Evolutionary conservation across 2,113 vertebrate species (phyloP).

Genomic region (Dolichallabes microphthalmus): DNA sequence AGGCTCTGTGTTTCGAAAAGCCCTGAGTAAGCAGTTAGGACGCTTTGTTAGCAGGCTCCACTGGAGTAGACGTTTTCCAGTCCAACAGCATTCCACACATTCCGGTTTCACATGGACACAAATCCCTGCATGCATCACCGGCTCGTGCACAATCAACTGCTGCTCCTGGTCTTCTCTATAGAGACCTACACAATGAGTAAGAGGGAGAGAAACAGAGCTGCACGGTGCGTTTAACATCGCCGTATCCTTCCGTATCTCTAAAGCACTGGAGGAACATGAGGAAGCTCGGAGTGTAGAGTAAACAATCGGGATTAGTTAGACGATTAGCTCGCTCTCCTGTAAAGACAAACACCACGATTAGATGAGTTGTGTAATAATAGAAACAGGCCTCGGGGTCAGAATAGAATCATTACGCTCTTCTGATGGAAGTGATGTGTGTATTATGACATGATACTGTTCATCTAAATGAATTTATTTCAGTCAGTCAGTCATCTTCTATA

Average conservation of each 20-base stretch:
- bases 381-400: not conserved
- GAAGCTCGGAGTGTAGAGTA: not conserved
- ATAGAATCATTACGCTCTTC: not conserved
- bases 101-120: conserved; percentile 48
- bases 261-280: not conserved
- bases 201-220: not conserved
- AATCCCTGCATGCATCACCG: conserved; percentile 3
- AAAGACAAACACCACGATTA: not conserved
- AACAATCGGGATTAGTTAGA: not conserved
- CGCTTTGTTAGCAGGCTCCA: conserved; percentile 25
- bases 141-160: not conserved
- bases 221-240: not conserved
- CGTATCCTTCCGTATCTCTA: not conserved
- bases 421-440: not conserved
- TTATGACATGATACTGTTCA: no score
- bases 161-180: not conserved
- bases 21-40: conserved; percentile 33
- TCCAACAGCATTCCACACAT: conserved; percentile 70
- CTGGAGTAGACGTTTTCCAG: conserved; percentile 61
- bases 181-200: not conserved
- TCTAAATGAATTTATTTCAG: no score
- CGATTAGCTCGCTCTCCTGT: not conserved
- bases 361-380: not conserved
- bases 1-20: conserved; percentile 3
- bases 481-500: no score